Conservation (phyloP, 1,140 invertebrate species). For the Arctopsyche grandis region DNA sequence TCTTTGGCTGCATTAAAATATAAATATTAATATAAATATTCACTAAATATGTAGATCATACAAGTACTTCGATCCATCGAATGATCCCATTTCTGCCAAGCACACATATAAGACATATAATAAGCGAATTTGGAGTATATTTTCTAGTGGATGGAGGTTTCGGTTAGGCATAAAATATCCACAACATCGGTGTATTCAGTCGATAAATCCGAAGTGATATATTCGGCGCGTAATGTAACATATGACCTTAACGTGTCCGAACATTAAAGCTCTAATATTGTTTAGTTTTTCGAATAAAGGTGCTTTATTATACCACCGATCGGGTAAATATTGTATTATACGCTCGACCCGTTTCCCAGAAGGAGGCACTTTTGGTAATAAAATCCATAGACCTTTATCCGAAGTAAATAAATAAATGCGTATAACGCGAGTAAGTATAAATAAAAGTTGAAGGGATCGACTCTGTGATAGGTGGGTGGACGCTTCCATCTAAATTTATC, state of each 20-base stretch:
- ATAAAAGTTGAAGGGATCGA: too few relatives aligned
- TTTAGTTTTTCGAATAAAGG: conserved; percentile 29
- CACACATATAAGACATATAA: too few relatives aligned
- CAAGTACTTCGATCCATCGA: too few relatives aligned
- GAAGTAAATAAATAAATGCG: neutral
- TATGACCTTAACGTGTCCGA: conserved; percentile 13
- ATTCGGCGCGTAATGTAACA: conserved; percentile 1
- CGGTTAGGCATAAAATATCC: neutral
- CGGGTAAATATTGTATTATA: conserved; percentile 15
- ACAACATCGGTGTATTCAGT: neutral
- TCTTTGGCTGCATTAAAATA: too few relatives aligned
- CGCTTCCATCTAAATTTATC: too few relatives aligned
- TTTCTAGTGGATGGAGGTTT: neutral
- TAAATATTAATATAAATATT: too few relatives aligned
- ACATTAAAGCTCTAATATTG: conserved; percentile 17
- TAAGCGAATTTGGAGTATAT: too few relatives aligned
- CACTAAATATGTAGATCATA: too few relatives aligned
- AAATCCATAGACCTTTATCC: neutral
- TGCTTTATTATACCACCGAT: conserved; percentile 14
- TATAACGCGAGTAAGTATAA: too few relatives aligned
- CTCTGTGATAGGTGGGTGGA: too few relatives aligned
- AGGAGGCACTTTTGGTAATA: conserved; percentile 5
- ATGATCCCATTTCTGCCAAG: too few relatives aligned
- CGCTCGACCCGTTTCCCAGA: neutral
- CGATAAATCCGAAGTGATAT: conserved; percentile 15